Conservation (phyloP, 2,113 vertebrate species). For the Nipponia nippon region DNA sequence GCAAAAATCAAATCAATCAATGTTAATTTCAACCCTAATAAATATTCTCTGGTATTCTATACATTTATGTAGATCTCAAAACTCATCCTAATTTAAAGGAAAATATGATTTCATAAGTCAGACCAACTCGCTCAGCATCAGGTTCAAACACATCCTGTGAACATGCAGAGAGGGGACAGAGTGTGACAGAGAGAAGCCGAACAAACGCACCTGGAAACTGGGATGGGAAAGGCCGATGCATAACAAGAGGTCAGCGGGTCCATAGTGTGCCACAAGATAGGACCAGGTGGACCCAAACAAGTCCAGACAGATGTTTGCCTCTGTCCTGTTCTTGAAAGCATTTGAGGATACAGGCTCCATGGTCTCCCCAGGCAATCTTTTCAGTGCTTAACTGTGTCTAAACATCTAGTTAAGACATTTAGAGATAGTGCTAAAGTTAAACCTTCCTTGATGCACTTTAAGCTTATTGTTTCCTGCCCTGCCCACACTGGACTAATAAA, state of each 20-base stretch:
- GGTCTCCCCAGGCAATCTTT: neutral
- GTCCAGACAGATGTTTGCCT: neutral
- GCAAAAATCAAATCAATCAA: constrained; percentile 66
- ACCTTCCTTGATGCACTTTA: neutral
- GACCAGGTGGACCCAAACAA: neutral
- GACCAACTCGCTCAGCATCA: neutral
- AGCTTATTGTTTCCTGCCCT: neutral
- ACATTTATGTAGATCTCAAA: constrained; percentile 40
- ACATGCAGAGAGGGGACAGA: neutral
- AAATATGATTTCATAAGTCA: neutral
- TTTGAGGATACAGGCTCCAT: neutral
- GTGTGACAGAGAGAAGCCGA: neutral
- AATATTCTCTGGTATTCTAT: constrained; percentile 59
- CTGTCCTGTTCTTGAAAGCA: neutral
- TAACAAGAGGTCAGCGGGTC: neutral
- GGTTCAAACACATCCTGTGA: neutral
- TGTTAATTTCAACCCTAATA: constrained; percentile 66
- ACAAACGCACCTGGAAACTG: neutral
- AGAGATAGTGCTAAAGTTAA: neutral
- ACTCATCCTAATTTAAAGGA: constrained; percentile 18
- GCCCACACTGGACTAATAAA: neutral
- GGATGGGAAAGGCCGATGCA: neutral
- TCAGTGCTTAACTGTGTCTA: neutral
- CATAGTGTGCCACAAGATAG: neutral
- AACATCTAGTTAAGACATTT: neutral